These are phyloP conservation scores for Brenthis ino DNA, from an alignment of 2,888 invertebrate species.

Conservation along the genomic window DNA sequence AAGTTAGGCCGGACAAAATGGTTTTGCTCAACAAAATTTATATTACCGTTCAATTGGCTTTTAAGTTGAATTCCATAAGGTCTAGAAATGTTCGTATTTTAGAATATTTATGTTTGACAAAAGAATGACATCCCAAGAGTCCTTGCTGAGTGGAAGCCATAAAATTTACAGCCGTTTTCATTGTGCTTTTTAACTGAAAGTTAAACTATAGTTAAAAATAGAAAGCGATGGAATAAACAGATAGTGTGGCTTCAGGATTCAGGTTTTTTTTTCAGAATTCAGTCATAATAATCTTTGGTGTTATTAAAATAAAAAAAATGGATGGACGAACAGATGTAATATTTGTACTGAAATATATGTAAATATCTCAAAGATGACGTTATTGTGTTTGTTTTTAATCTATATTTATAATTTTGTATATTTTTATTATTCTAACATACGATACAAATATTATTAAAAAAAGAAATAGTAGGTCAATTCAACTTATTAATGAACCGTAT, in stretches of 20 bases:
- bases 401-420: too few relatives aligned
- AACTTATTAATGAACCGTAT: too few relatives aligned
- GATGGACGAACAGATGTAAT: too few relatives aligned
- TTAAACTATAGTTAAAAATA: conserved; percentile 21
- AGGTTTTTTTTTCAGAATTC: not conserved
- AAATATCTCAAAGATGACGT: too few relatives aligned
- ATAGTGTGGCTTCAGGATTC: not conserved
- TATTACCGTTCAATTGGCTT: not conserved
- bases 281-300: not conserved
- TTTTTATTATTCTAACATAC: too few relatives aligned
- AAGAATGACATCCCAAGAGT: conserved; percentile 42
- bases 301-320: too few relatives aligned
- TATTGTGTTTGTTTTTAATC: too few relatives aligned
- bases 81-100: too few relatives aligned
- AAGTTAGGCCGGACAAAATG: conserved; percentile 8
- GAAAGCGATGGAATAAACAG: not conserved
- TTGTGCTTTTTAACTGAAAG: conserved; percentile 22
- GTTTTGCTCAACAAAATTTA: not conserved
- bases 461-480: too few relatives aligned
- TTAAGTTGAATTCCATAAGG: not conserved
- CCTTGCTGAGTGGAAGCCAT: conserved; percentile 36
- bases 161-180: conserved; percentile 39
- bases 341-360: too few relatives aligned
- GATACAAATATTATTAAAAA: too few relatives aligned
- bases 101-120: conserved; percentile 22